Evolutionary conservation across 1,140 invertebrate species (phyloP).

Genomic region (Paraescarpia echinospica): DNA sequence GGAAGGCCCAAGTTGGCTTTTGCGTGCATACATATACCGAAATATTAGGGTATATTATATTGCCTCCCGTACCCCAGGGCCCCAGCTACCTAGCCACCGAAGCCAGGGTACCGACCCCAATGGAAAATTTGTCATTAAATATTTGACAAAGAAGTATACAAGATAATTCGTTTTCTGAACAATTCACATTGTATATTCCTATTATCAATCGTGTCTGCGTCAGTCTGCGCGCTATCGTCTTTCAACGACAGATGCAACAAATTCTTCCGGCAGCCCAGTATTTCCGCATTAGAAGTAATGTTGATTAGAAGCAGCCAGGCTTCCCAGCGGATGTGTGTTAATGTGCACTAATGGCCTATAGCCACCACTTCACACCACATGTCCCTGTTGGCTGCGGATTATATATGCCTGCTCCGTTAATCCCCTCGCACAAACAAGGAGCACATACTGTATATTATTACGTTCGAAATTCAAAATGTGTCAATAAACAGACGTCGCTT

Average conservation of each 20-base stretch:
- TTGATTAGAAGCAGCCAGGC: background rate
- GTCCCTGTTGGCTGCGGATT: background rate
- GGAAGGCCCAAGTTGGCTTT: too few relatives aligned
- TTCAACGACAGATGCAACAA: background rate
- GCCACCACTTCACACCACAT: background rate
- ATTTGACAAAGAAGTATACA: background rate
- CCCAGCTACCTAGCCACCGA: too few relatives aligned
- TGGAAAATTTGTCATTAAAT: too few relatives aligned
- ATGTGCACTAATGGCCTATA: background rate
- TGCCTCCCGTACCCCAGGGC: too few relatives aligned
- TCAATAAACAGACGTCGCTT: background rate
- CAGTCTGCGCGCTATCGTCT: background rate
- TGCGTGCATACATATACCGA: too few relatives aligned
- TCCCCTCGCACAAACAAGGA: background rate
- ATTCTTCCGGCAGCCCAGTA: background rate
- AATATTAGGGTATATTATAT: too few relatives aligned
- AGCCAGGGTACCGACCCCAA: too few relatives aligned
- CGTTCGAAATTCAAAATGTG: background rate
- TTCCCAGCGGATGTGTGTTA: background rate
- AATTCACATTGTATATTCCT: background rate
- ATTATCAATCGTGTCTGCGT: too few relatives aligned
- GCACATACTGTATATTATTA: background rate
- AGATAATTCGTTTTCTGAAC: background rate
- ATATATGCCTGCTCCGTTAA: background rate
- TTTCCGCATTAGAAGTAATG: background rate